Conservation (phyloP, 2,113 vertebrate genomes). For the Oncorhynchus gorbuscha region DNA sequence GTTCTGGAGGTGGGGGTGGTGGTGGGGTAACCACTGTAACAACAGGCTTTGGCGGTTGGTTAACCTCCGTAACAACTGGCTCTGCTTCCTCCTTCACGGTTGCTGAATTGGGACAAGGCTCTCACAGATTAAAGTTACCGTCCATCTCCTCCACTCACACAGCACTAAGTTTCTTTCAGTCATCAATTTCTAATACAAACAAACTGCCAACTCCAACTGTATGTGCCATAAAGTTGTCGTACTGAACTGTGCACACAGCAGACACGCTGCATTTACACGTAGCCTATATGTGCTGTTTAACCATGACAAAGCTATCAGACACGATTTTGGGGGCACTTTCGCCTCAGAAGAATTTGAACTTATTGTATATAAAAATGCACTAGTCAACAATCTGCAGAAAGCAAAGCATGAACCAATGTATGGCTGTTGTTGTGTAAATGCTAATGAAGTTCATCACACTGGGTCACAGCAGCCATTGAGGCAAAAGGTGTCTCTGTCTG, state of each 20-base stretch:
- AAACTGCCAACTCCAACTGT: not conserved
- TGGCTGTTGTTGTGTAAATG: not conserved
- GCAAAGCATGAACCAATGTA: slow-evolving; percentile 15
- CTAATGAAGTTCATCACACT: not conserved
- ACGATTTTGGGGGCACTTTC: not conserved
- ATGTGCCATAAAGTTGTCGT: no score
- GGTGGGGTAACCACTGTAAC: no score
- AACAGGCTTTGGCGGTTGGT: slow-evolving; percentile 1
- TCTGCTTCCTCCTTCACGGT: slow-evolving; percentile 29
- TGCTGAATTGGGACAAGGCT: slow-evolving; percentile 9
- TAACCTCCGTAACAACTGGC: slow-evolving; percentile 22
- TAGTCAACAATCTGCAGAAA: not conserved
- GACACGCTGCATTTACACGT: not conserved
- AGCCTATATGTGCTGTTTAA: not conserved
- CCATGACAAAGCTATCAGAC: not conserved
- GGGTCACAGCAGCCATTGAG: not conserved
- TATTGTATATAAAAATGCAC: not conserved
- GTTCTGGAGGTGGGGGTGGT: slow-evolving; percentile 10
- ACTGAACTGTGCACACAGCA: not conserved
- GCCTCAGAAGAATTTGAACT: not conserved
- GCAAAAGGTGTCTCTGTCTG: not conserved
- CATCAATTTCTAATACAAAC: slow-evolving; percentile 11
- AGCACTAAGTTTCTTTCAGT: slow-evolving; percentile 26
- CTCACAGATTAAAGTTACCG: slow-evolving; percentile 37
- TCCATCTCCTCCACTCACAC: slow-evolving; percentile 11